Evolutionary conservation across 2,888 invertebrate genomes (phyloP).

Genomic region (Pegoplata infirma): DNA sequence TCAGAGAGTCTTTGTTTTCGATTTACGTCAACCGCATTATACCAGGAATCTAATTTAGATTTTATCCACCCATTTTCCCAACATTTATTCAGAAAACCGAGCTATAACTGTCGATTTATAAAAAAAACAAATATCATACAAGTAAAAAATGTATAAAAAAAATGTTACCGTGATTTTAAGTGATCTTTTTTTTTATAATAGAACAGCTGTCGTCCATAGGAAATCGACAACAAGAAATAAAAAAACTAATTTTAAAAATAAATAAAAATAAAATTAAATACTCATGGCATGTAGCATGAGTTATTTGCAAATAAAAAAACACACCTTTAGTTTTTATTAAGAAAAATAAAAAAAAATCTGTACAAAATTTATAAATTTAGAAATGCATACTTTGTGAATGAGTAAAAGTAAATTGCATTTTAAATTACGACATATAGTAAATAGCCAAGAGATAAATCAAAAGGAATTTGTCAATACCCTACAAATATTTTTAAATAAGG

Average conservation of each 20-base stretch:
- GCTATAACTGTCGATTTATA: too few species aligned
- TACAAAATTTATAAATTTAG: conserved; percentile 42
- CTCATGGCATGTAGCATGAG: conserved; percentile 24
- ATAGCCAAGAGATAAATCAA: neutral
- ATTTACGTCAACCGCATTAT: too few species aligned
- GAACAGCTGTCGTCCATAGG: conserved; percentile 49
- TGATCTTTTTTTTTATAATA: neutral
- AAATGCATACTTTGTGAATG: conserved; percentile 53
- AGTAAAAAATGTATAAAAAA: neutral
- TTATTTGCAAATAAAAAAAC: conserved; percentile 44
- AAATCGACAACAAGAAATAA: conserved; percentile 16
- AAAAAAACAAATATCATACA: neutral
- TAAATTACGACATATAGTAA: neutral
- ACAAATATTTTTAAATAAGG: neutral
- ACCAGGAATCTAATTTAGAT: too few species aligned
- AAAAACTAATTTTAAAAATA: conserved; percentile 27
- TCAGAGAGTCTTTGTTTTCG: too few species aligned
- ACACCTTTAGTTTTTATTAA: conserved; percentile 46
- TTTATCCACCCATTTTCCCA: too few species aligned
- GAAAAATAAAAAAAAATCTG: conserved; percentile 11
- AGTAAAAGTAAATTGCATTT: conserved; percentile 49
- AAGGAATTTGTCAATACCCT: neutral
- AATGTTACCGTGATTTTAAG: conserved; percentile 24
- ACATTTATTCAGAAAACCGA: too few species aligned
- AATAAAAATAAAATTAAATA: conserved; percentile 36